Base-by-base conservation (phyloP, 2,113 vertebrate genomes). In the Anhinga anhinga region DNA sequence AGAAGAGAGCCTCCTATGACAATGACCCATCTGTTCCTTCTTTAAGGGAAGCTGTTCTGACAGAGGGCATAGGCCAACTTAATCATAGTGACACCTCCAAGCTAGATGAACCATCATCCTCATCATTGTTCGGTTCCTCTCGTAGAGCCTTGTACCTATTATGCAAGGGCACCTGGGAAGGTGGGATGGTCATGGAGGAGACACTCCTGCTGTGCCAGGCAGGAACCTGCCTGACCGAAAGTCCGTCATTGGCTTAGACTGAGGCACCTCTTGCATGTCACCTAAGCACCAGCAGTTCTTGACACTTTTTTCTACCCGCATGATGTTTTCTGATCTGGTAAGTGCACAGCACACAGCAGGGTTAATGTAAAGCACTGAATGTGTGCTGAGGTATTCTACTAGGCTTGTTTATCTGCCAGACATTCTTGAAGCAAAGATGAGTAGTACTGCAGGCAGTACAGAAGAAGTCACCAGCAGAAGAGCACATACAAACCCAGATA, bases 141-240 rank as follows among this genome's bases (percentile, higher is more conserved):
- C 15, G 34, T 34, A 59, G 34, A 59, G 56, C 34, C 21, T 59
- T 13, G 4, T 59, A 59, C 21, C 34, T 59, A 23, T 59, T 34
- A 59, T 36, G 20, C 11, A 14, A 56, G 25, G 15, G 7, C 16
- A 70, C 7, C 63, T 88, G 42, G 23, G 29, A 47, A 47, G 18
- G 30, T 52, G 22, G 45, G 22, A 10, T 45, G 45, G 27, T 70
- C 80, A 62, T 1, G 1, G 20, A 83, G 29, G 10, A 83, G 47
- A 61, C 0, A 0, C 2, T 2, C 45, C 53, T 76, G 45, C 61
- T 90, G 58, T 2, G 0, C 21, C 5, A 4, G 45, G 73, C 26
- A 44, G 45, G 21, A 52, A 29, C 19, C 19, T 50, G 30, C 40
- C 71, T 30, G 34, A 47, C 29, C 34, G 23, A 15, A 71, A 58